Base-by-base conservation (phyloP, 2,888 invertebrate species). In the Odontomyia ornata region DNA sequence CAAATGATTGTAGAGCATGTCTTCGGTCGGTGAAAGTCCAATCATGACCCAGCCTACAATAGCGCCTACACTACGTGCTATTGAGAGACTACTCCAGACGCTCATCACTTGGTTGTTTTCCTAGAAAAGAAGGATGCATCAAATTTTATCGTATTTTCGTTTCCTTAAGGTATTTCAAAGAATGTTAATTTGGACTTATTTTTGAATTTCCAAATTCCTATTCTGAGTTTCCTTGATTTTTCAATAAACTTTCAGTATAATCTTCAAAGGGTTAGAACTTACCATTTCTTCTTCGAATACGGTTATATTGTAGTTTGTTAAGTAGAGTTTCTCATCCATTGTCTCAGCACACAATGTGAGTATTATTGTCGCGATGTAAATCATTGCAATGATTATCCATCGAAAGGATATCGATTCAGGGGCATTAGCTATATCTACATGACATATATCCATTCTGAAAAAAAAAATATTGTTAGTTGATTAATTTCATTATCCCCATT, bases 41-140 rank as follows among this genome's bases (percentile, higher is more conserved):
- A 90, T 86, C 83, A 89, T 86, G 62, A 89, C 85, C 89, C 89
- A 89, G 28, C 89, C 89, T 46, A 87, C 83, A 77, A 89, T 88
- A 43, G 89, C 89, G 72, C 89, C 85, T 81, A 88, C 84, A 76
- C 89, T 88, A 62, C 89, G 85, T 81, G 89, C 89, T 76, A 89
- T 84, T 64, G 89, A 89, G 79, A 89, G 81, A 80, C 88, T 88
- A 78, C 88, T 89, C 89, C 89, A 89, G 4, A 88, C 85, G 46
- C 84, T 86, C 71, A 89, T 81, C 77, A 89, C 87, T 78, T 84
- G 84, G 80, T 85, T 85, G 77, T 87, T 87, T 76, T 88, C 84
- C 89, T 71, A 18, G 46, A 62, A 43, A 75, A 56, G 15, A 64
- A 36, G 56, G 9, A 15, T 69, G 23, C 23, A 77, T 77, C 23